These are phyloP conservation scores for Trachelus tabidus DNA, from an alignment of 2,888 invertebrate genomes.

Conservation along the genomic window DNA sequence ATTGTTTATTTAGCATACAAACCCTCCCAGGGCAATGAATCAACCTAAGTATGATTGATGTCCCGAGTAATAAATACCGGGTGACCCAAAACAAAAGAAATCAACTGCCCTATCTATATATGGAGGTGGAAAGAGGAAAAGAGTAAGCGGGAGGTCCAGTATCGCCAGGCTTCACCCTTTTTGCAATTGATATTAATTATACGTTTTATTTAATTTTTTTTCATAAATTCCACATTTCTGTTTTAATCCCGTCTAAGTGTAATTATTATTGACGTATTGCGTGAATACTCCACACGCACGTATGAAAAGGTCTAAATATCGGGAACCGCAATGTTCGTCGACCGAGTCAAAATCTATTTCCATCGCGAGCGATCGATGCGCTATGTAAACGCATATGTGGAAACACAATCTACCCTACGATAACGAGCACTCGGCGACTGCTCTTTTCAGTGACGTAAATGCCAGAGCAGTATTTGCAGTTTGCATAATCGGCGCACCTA, in stretches of 20 bases:
- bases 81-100: background rate
- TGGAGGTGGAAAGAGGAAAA: background rate
- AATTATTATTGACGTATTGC: background rate
- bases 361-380: background rate
- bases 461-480: background rate
- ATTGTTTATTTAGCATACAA: slow-evolving; percentile 39
- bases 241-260: background rate
- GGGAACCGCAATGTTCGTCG: background rate
- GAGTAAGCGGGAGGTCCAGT: background rate
- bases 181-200: background rate
- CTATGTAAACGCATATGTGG: background rate
- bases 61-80: slow-evolving; percentile 1
- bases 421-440: slow-evolving; percentile 12
- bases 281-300: background rate
- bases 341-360: background rate
- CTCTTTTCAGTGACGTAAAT: slow-evolving; percentile 14
- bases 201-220: background rate
- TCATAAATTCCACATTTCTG: background rate
- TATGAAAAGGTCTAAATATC: background rate
- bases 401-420: background rate
- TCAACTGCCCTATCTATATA: background rate
- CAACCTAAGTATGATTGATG: slow-evolving; percentile 42
- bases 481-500: slow-evolving; percentile 8
- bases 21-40: slow-evolving; percentile 35
- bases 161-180: background rate